Percentiles rank a stretch among this genome's conserved stretches.
These are phyloP conservation scores for Ptychobarbus kaznakovi DNA, from an alignment of 2,797 vertebrate species.

Conservation along the genomic window DNA sequence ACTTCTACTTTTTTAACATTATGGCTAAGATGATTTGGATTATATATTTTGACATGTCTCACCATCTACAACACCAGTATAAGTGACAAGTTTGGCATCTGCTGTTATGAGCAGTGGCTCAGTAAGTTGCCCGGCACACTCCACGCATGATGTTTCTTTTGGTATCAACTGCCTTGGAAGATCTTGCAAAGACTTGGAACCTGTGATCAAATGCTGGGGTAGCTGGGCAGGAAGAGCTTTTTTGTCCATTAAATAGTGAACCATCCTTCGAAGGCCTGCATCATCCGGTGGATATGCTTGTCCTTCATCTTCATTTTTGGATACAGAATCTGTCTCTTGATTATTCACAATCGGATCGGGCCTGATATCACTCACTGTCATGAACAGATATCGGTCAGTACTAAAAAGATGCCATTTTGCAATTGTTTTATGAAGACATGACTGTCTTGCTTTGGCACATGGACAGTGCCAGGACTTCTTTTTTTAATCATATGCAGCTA, in stretches of 20 bases:
- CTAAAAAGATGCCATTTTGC: neutral
- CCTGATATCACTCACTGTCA: neutral
- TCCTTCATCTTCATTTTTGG: neutral
- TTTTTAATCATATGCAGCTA: neutral
- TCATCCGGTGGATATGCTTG: neutral
- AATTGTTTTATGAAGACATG: neutral
- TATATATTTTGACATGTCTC: neutral
- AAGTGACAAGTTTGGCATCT: neutral
- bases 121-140: neutral
- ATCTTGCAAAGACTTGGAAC: neutral
- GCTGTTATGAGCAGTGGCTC: conserved; percentile 9
- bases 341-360: neutral
- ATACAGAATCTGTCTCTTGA: neutral
- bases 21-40: neutral
- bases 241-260: neutral
- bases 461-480: neutral
- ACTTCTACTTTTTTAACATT: no score
- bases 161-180: neutral
- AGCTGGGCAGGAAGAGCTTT: neutral
- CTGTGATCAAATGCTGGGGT: neutral
- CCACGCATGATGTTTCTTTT: neutral
- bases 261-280: neutral
- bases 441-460: conserved; percentile 4
- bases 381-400: neutral
- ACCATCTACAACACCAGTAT: neutral